A percentile compares a stretch with the other conserved stretches of the same genome.
Conservation (phyloP, 2,797 vertebrate species). For the Acanthornis magna region DNA sequence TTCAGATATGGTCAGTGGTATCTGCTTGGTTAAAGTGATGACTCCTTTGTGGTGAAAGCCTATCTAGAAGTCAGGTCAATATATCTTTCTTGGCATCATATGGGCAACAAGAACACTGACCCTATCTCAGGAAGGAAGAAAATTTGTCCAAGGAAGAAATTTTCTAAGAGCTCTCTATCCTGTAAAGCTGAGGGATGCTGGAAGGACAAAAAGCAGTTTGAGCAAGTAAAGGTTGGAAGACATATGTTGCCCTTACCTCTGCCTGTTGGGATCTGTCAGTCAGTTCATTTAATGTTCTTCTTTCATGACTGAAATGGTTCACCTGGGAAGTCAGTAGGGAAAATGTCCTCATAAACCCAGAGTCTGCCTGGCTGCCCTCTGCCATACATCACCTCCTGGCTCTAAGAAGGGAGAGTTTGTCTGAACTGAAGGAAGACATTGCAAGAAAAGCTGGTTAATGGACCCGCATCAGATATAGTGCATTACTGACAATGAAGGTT, state of each 20-base stretch:
- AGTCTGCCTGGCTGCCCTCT: background rate
- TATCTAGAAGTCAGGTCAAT: background rate
- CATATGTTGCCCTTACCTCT: conserved; percentile 13
- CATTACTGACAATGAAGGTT: background rate
- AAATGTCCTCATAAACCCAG: background rate
- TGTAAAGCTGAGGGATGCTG: background rate
- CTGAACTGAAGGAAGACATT: background rate
- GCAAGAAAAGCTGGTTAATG: background rate
- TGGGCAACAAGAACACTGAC: background rate
- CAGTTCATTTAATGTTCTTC: background rate
- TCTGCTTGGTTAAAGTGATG: background rate
- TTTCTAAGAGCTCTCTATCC: background rate
- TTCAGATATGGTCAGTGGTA: background rate
- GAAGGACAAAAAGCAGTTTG: background rate
- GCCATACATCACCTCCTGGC: background rate
- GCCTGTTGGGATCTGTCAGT: conserved; percentile 21
- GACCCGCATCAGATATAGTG: background rate
- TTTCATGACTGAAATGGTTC: conserved; percentile 32
- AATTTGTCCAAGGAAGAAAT: background rate
- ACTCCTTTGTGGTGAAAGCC: background rate
- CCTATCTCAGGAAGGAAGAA: background rate
- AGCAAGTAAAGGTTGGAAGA: conserved; percentile 10
- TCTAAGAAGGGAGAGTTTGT: background rate
- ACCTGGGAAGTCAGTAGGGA: conserved; percentile 10
- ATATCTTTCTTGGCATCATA: background rate